Conservation (phyloP, 2,888 invertebrate species). For the Cancer borealis region DNA sequence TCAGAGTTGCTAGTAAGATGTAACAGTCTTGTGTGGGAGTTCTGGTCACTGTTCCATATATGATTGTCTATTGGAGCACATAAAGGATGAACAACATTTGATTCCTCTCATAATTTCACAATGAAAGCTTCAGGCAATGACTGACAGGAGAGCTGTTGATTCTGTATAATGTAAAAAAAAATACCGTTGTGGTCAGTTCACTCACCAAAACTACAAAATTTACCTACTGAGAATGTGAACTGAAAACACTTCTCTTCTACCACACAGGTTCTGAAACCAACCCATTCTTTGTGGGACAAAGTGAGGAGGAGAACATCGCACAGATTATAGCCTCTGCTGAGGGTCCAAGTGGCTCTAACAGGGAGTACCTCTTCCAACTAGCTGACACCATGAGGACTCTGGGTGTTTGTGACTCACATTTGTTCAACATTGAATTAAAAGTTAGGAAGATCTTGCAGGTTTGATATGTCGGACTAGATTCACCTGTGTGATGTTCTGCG, state of each 20-base stretch:
- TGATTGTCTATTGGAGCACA: too few relatives aligned
- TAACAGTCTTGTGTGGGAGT: too few relatives aligned
- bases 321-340: constrained; percentile 86
- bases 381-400: constrained; percentile 85
- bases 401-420: constrained; percentile 65
- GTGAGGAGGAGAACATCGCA: constrained; percentile 89
- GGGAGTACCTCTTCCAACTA: constrained; percentile 93
- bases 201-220: neutral
- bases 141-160: too few relatives aligned
- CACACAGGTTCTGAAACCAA: constrained; percentile 84
- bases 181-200: neutral
- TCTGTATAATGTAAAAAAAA: too few relatives aligned
- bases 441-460: constrained; percentile 52
- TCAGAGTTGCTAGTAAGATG: too few relatives aligned
- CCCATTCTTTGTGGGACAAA: constrained; percentile 88
- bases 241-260: neutral
- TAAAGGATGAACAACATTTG: too few relatives aligned
- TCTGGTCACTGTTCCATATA: too few relatives aligned
- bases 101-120: neutral
- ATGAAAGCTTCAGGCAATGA: neutral
- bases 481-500: too few relatives aligned
- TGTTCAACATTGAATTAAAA: constrained; percentile 60
- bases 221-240: neutral
- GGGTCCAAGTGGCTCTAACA: constrained; percentile 94
- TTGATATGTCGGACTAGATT: neutral